Evolutionary conservation across 2,113 vertebrate genomes (phyloP).

Genomic region (Oreocharis arfaki): DNA sequence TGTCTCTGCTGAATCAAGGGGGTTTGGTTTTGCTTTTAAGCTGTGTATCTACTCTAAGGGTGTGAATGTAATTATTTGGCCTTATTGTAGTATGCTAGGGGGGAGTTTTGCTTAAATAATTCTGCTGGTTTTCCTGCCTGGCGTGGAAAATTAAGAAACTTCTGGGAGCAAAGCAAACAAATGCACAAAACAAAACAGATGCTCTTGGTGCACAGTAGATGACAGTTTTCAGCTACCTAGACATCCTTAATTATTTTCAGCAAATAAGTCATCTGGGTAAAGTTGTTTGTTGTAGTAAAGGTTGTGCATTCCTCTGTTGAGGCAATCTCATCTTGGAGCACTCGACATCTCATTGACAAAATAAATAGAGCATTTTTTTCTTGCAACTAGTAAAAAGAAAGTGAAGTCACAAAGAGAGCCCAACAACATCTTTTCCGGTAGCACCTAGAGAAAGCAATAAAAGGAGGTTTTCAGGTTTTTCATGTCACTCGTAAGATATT

Average conservation of each 20-base stretch:
- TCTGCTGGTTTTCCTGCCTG: background rate
- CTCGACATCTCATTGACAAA: background rate
- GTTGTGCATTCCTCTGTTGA: background rate
- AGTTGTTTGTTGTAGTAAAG: background rate
- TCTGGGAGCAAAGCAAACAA: conserved; percentile 19
- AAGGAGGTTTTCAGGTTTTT: background rate
- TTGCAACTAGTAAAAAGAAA: background rate
- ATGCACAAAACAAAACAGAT: background rate
- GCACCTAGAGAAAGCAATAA: background rate
- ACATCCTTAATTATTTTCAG: background rate
- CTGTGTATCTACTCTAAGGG: background rate
- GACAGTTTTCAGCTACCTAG: background rate
- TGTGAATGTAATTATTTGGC: background rate
- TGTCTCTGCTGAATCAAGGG: background rate
- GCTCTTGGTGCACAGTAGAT: background rate
- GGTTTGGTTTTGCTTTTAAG: background rate
- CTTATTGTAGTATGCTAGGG: background rate
- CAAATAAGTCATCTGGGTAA: background rate
- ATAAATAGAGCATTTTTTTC: background rate
- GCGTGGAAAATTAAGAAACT: background rate
- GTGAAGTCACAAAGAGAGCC: background rate
- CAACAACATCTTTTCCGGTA: background rate
- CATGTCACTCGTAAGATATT: background rate
- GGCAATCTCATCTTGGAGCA: background rate
- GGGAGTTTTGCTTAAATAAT: background rate